Evolutionary conservation across 1,140 invertebrate genomes (phyloP).

Genomic region (Pseudoatta argentina): DNA sequence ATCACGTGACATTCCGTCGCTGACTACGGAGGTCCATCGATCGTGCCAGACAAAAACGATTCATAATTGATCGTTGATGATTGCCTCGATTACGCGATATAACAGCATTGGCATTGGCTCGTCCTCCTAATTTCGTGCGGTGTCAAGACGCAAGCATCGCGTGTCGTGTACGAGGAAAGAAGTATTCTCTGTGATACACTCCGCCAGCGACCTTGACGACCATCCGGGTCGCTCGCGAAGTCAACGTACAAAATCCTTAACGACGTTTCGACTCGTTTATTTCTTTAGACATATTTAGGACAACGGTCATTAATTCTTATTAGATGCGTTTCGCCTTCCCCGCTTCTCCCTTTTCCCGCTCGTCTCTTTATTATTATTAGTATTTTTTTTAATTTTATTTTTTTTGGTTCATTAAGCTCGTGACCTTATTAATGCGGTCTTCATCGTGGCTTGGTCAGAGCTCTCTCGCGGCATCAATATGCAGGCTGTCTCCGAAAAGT

Average conservation of each 20-base stretch:
- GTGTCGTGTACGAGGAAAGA: slow-evolving; percentile 57
- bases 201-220: slow-evolving; percentile 34
- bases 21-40: slow-evolving; percentile 12
- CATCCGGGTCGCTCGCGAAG: slow-evolving; percentile 38
- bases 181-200: slow-evolving; percentile 32
- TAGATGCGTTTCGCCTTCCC: neutral
- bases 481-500: slow-evolving; percentile 29
- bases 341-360: neutral
- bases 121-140: neutral
- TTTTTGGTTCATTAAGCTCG: slow-evolving; percentile 76
- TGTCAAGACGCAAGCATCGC: slow-evolving; percentile 33
- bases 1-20: slow-evolving; percentile 20
- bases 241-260: slow-evolving; percentile 72
- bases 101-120: slow-evolving; percentile 5
- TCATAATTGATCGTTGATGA: slow-evolving; percentile 22
- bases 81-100: slow-evolving; percentile 38
- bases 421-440: slow-evolving; percentile 63
- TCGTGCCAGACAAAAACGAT: slow-evolving; percentile 26
- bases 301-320: slow-evolving; percentile 56
- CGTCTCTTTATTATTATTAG: slow-evolving; percentile 23
- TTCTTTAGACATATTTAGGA: slow-evolving; percentile 63
- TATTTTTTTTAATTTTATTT: neutral
- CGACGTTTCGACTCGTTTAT: slow-evolving; percentile 65
- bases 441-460: slow-evolving; percentile 59
- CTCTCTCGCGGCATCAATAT: slow-evolving; percentile 45